These are phyloP conservation scores for Terrapene triunguis DNA, from an alignment of 2,113 vertebrate species.

Conservation along the genomic window DNA sequence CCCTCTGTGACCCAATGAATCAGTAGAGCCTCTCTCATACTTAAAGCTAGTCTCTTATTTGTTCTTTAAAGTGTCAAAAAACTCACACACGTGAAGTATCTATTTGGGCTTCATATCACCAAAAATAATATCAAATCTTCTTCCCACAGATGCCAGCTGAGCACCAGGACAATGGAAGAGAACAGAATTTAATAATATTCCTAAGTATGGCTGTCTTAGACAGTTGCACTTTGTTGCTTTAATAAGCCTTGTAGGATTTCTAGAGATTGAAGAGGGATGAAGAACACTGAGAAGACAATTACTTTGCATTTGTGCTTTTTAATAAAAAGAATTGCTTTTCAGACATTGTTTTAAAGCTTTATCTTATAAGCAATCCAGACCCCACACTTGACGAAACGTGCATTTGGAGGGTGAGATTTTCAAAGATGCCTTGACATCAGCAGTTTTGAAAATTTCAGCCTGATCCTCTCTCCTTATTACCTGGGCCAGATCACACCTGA, in stretches of 20 bases:
- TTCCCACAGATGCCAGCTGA: constrained; percentile 69
- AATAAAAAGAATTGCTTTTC: constrained; percentile 51
- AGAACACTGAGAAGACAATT: not conserved
- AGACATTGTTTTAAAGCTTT: not conserved
- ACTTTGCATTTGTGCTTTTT: not conserved
- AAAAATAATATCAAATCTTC: constrained; percentile 11
- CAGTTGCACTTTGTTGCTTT: not conserved
- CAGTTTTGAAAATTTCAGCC: not conserved
- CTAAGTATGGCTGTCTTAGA: not conserved
- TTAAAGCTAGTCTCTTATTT: not conserved
- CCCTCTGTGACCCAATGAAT: not conserved
- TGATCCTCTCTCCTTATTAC: not conserved
- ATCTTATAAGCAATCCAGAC: not conserved
- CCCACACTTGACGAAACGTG: not conserved
- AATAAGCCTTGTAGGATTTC: not conserved
- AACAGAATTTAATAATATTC: not conserved
- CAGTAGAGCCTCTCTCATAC: not conserved
- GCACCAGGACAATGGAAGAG: not conserved
- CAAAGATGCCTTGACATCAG: not conserved
- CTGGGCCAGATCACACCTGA: not conserved
- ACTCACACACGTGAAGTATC: not conserved
- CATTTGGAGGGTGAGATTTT: not conserved
- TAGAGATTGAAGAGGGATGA: not conserved
- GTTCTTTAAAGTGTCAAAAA: not conserved
- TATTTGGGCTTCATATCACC: not conserved